phyloP scores from a whole-genome alignment of 2,888 invertebrate species.

The Watsonalla cultraria region DNA sequence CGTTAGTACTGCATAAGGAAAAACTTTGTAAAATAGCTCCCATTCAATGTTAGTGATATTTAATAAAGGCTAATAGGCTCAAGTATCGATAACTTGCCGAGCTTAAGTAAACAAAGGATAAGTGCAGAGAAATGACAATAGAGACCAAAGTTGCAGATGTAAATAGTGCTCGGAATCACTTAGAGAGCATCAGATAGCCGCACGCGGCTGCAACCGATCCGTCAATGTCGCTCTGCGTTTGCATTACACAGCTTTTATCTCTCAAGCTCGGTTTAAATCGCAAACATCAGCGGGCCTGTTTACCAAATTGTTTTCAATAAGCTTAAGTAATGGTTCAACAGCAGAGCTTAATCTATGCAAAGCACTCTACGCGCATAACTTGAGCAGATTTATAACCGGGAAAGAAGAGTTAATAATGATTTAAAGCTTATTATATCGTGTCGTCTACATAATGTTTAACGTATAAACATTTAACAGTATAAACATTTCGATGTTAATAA shows the following conservation, averaged over 20 bases:
- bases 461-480: no score
- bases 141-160: slow-evolving; percentile 68
- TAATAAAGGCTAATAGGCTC: slow-evolving; percentile 18
- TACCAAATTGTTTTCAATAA: slow-evolving; percentile 77
- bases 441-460: slow-evolving; percentile 47
- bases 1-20: no score
- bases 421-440: slow-evolving; percentile 60
- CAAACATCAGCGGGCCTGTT: slow-evolving; percentile 71
- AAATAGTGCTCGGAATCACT: slow-evolving; percentile 73
- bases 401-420: slow-evolving; percentile 62
- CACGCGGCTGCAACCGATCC: slow-evolving; percentile 71
- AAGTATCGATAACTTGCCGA: slow-evolving; percentile 28
- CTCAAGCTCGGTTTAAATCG: slow-evolving; percentile 65
- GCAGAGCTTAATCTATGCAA: slow-evolving; percentile 44
- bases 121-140: slow-evolving; percentile 63
- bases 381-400: slow-evolving; percentile 50
- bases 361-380: slow-evolving; percentile 51
- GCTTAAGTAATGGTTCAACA: slow-evolving; percentile 66
- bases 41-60: neutral
- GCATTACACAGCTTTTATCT: slow-evolving; percentile 76
- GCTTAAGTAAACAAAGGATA: slow-evolving; percentile 52
- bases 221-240: slow-evolving; percentile 74
- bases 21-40: no score
- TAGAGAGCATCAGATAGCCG: slow-evolving; percentile 75
- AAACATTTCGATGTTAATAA: no score